These are phyloP conservation scores for Epinephelus moara DNA, from an alignment of 2,113 vertebrate species.

Conservation along the genomic window DNA sequence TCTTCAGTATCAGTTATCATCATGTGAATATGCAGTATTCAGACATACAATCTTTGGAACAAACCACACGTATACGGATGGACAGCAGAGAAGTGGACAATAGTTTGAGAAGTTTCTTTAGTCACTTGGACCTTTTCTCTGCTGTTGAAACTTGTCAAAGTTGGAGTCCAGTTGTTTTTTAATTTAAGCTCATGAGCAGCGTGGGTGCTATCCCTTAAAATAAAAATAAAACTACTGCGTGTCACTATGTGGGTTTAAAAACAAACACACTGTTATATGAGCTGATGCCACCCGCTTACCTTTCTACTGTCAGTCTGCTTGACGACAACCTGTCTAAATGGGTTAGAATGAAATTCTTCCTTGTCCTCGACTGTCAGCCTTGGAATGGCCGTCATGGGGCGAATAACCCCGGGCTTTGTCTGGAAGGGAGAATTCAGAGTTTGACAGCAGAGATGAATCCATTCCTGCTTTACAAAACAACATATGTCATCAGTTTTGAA, in stretches of 20 bases:
- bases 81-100: background rate
- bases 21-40: background rate
- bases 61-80: background rate
- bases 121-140: background rate
- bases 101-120: background rate
- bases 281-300: slow-evolving; percentile 77
- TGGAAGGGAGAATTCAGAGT: slow-evolving; percentile 64
- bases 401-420: slow-evolving; percentile 94
- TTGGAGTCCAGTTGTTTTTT: background rate
- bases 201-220: background rate
- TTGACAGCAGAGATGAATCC: slow-evolving; percentile 52
- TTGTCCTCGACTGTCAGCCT: slow-evolving; percentile 82
- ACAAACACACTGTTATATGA: background rate
- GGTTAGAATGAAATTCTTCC: slow-evolving; percentile 84
- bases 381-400: slow-evolving; percentile 85
- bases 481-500: background rate
- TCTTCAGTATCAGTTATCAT: background rate
- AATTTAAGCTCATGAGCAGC: background rate
- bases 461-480: background rate
- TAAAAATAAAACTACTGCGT: background rate
- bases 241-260: background rate
- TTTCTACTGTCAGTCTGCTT: slow-evolving; percentile 80
- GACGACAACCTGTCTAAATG: slow-evolving; percentile 85
- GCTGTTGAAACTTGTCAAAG: background rate
- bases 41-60: background rate